Percentiles rank a stretch among this genome's conserved stretches.
Conservation (phyloP, 2,888 invertebrate genomes). For the Sinopyrophorus schimmeli region DNA sequence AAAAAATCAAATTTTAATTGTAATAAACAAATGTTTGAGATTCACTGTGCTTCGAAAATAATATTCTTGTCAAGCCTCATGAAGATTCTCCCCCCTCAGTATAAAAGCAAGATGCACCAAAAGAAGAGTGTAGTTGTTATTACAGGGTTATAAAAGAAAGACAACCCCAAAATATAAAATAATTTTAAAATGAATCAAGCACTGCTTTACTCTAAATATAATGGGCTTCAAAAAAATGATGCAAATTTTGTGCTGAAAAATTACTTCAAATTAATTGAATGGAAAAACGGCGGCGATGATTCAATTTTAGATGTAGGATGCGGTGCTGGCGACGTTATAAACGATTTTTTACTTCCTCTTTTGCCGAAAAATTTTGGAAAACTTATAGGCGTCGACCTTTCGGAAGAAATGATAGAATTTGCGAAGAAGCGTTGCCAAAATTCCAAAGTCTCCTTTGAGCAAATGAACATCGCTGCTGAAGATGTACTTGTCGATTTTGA, state of each 20-base stretch:
- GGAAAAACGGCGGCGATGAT: conserved; percentile 55
- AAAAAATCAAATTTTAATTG: background rate
- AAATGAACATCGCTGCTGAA: conserved; percentile 63
- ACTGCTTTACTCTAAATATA: conserved; percentile 68
- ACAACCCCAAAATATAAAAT: background rate
- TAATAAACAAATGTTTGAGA: conserved; percentile 16
- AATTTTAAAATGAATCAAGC: conserved; percentile 62
- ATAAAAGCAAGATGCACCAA: conserved; percentile 35
- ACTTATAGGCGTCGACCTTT: conserved; percentile 70
- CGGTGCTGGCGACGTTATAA: conserved; percentile 72
- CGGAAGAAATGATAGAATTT: conserved; percentile 70
- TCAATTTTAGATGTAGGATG: conserved; percentile 73
- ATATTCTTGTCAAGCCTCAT: conserved; percentile 29
- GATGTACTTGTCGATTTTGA: conserved; percentile 57
- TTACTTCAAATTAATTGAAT: conserved; percentile 60
- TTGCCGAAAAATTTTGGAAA: conserved; percentile 60
- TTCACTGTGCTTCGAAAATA: conserved; percentile 23
- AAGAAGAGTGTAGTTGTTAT: conserved; percentile 27
- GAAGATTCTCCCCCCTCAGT: conserved; percentile 34
- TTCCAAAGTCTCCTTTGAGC: conserved; percentile 56
- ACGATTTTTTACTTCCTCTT: conserved; percentile 64
- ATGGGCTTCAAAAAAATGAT: conserved; percentile 69
- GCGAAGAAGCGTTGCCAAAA: conserved; percentile 62
- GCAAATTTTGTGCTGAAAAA: conserved; percentile 67
- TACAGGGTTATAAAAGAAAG: conserved; percentile 23